Evolutionary conservation across 2,797 vertebrate species (phyloP), one percentile per base, ranked within the genome.

Genomic region (Enteromius afrohamiltoni): DNA sequence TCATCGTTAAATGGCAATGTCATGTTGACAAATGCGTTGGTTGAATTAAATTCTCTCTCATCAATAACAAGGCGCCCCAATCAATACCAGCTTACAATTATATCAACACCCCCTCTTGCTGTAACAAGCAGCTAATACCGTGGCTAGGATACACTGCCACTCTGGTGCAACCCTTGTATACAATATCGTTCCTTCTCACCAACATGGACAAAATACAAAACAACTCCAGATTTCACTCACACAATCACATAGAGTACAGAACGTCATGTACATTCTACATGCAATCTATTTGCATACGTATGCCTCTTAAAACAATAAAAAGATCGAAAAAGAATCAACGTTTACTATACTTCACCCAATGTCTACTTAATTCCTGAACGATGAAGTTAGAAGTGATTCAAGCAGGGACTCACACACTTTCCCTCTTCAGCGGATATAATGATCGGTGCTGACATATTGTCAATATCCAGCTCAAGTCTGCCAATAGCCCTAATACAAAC

Each of bases 41-140:
- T 94, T 93, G 92, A 94, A 95, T 95, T 94, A 94, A 95, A 95
- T 94, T 95, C 93, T 91, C 91, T 90, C 92, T 94, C 93, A 94
- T 95, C 94, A 94, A 95, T 93, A 95, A 94, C 92, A 91, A 91
- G 88, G 91, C 78, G 90, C 86, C 71, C 85, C 91, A 93, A 95
- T 94, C 95, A 95, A 95, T 95, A 95, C 87, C 84, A 88, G 90
- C 91, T 93, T 92, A 94, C 93, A 94, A 94, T 95, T 95, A 95
- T 94, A 95, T 94, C 93, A 94, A 90, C 90, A 85, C 90, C 89
- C 86, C 77, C 64, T 87, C 86, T 87, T 73, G 65, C 87, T 81
- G 83, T 86, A 87, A 88, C 86, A 86, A 85, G 83, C 80, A 85
- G 80, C 81, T 60, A 88, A 86, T 82, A 77, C 86, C 78, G 74